Base-by-base conservation (phyloP, 1,140 invertebrate genomes). In the Adelges cooleyi region DNA sequence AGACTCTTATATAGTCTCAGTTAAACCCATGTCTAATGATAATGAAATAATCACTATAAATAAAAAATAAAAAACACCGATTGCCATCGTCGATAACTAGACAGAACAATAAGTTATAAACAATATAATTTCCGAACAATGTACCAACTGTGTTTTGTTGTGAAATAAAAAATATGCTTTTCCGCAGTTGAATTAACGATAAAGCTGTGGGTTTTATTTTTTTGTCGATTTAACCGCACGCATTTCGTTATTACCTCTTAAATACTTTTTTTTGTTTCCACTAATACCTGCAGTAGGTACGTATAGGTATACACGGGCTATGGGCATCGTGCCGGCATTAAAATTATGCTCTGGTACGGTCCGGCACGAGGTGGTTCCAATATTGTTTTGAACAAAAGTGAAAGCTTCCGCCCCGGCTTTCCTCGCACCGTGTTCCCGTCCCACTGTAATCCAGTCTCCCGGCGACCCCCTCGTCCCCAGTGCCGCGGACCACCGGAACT, bases 361-460 rank as follows among this genome's bases (percentile, higher is more conserved):
- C n/a, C n/a, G 25, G 17, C n/a, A n/a, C n/a, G 50, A 8, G 8
- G 33, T 22, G 20, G 38, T 54, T 38, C 13, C 33, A 59, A 59
- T 59, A 59, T 59, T 59, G 54, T 59, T 59, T 44, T 44, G 13
- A 59, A 59, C 54, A 59, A 59, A 59, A 59, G 54, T 59, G 54
- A 59, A 59, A 27, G 54, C 54, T 59, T 59, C 27, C 33, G 23
- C 15, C 33, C 33, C 18, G 36, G 15, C 36, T 15, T 36, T 20
- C 3, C 36, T 18, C n/a, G 6, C 33, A 42, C 20, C 17, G 2
- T 33, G 6, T 22, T 25, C 20, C 2, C 13, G 10, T 18, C 22
- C 0, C 38, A 1, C n/a, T 33, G 29, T 33, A 33, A 33, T 33
- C 29, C 29, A 33, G 29, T 33, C 53, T 11, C 38, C 9, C 11